A percentile compares a stretch with the other conserved stretches of the same genome.
Evolutionary conservation across 2,888 invertebrate species (phyloP).

Genomic region (Patella caerulea): DNA sequence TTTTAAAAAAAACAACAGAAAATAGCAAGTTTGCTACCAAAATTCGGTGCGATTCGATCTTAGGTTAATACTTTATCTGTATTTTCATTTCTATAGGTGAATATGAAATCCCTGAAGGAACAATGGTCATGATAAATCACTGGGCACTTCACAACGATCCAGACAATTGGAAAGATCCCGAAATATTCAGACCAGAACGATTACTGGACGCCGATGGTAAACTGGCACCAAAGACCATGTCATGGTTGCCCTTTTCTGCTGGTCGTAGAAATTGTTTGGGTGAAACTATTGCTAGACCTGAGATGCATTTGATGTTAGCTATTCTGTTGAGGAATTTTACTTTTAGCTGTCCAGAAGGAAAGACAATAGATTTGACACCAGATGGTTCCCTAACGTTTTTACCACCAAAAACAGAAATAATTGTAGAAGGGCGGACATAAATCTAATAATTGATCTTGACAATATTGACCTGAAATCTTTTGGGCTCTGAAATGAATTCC

Average conservation of each 20-base stretch:
- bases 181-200: conserved; percentile 53
- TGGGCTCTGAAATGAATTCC: no score
- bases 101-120: conserved; percentile 52
- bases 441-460: no score
- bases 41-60: no score
- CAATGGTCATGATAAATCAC: conserved; percentile 49
- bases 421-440: neutral
- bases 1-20: no score
- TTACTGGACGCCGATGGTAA: conserved; percentile 52
- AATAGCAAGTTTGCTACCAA: no score
- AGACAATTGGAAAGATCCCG: conserved; percentile 48
- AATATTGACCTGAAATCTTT: no score
- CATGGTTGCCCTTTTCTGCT: conserved; percentile 60
- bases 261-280: conserved; percentile 37
- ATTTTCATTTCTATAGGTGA: conserved; percentile 33
- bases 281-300: conserved; percentile 33
- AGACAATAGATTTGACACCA: neutral
- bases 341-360: conserved; percentile 10
- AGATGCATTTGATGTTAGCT: conserved; percentile 28
- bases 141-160: conserved; percentile 56
- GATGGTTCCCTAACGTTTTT: neutral
- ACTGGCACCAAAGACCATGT: conserved; percentile 47
- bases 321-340: conserved; percentile 29
- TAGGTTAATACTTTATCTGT: no score
- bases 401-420: neutral